A percentile compares a stretch with the other conserved stretches of the same genome.
Conservation (phyloP, 2,888 invertebrate species). For the Plebejus anna region DNA sequence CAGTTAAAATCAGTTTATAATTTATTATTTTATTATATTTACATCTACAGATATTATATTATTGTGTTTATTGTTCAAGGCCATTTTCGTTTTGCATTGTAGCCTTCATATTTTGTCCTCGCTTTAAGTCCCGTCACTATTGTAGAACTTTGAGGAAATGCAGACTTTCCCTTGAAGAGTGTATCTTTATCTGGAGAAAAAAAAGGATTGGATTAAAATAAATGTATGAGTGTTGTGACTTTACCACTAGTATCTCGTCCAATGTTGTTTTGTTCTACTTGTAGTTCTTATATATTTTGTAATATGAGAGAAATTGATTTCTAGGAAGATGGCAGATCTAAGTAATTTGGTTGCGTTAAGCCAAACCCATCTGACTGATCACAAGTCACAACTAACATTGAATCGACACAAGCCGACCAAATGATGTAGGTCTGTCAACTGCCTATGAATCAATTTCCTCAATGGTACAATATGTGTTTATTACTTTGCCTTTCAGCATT, state of each 20-base stretch:
- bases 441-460: too few relatives aligned
- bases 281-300: neutral
- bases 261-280: neutral
- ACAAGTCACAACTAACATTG: too few relatives aligned
- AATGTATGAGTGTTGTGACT: neutral
- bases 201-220: constrained; percentile 24
- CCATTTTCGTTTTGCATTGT: constrained; percentile 82
- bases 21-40: constrained; percentile 22
- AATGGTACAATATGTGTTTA: too few relatives aligned
- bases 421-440: too few relatives aligned
- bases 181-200: constrained; percentile 66
- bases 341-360: too few relatives aligned
- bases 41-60: constrained; percentile 29
- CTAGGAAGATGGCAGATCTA: too few relatives aligned
- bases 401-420: too few relatives aligned
- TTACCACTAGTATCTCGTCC: neutral
- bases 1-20: neutral
- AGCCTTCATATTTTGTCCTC: constrained; percentile 89
- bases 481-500: too few relatives aligned
- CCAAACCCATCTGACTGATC: too few relatives aligned
- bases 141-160: constrained; percentile 91
- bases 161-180: constrained; percentile 84
- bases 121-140: constrained; percentile 90
- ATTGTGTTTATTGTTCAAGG: constrained; percentile 55
- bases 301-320: too few relatives aligned